Evolutionary conservation across 1,140 invertebrate species (phyloP).

Genomic region (Danaus melanippus): DNA sequence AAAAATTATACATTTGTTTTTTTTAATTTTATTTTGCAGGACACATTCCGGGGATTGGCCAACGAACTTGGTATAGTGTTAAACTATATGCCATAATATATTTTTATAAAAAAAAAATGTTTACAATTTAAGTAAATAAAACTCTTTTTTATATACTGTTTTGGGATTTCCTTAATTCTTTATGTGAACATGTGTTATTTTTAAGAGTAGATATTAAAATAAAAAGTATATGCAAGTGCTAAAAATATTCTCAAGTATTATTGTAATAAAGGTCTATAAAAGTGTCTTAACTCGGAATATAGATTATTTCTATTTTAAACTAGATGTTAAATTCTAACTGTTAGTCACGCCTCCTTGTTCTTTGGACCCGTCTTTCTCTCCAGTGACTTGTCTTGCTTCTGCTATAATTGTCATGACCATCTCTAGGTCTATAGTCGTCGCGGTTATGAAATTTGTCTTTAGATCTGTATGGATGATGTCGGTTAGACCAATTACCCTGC

Average conservation of each 20-base stretch:
- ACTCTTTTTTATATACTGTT: no score
- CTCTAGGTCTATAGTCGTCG: constrained; percentile 36
- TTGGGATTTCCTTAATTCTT: no score
- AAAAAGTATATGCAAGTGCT: no score
- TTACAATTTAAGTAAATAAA: no score
- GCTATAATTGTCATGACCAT: constrained; percentile 21
- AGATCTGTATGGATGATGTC: constrained; percentile 52
- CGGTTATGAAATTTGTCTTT: constrained; percentile 38
- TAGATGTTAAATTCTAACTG: no score
- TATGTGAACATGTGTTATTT: no score
- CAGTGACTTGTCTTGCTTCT: constrained; percentile 24
- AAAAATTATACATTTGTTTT: not conserved
- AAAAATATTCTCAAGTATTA: no score
- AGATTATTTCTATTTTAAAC: no score
- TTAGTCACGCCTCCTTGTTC: constrained; percentile 39
- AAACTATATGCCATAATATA: constrained; percentile 23
- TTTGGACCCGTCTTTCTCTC: constrained; percentile 30
- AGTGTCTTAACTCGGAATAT: no score
- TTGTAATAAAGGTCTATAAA: no score
- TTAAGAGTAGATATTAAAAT: no score
- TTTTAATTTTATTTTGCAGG: constrained; percentile 31
- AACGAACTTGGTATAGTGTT: constrained; percentile 20
- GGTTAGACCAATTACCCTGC: constrained; percentile 64
- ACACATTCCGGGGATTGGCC: constrained; percentile 29
- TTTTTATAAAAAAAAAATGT: constrained; percentile 2